Evolutionary conservation across 2,113 vertebrate genomes (phyloP), one percentile per base, ranked within the genome.

Genomic region (Aythya baeri): DNA sequence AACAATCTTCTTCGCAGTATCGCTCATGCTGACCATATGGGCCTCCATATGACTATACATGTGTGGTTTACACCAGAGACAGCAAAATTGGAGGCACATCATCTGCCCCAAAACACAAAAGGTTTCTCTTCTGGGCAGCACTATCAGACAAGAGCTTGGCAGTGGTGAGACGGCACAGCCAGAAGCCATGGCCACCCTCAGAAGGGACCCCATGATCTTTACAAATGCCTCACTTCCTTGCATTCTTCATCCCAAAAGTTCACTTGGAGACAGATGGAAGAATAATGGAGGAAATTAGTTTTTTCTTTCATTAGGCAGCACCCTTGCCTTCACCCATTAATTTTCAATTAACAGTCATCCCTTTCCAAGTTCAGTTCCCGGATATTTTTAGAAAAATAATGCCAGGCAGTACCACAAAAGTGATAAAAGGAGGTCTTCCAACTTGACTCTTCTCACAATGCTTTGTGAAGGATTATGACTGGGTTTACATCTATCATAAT

Each of bases 351-450:
- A 62, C 27, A 73, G 29, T 71, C 25, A 54, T 38, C 21, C 63
- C 55, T 71, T 71, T 72, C 62, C 29, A 85, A 85, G 58, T 38
- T 73, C 49, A 68, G 44, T 8, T 82, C 32, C 9, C 9, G 36
- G 26, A 63, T 84, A 61, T 67, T 92, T 89, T 72, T 84, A 82
- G 61, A 84, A 89, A 86, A 86, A 75, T 63, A 92, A 49, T 15
- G 49, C 6, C 17, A 59, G 12, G 31, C 21, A 46, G 26, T 44
- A 63, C 8, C 43, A 72, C 25, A 55, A 58, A 61, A 77, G 50
- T 9, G 17, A 66, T 41, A 50, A 85, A 88, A 18, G 7, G 16
- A 94, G 4, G 11, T 74, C 41, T 32, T 80, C 31, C 36, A 78
- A 44, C 12, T 58, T 78, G 46, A 36, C 32, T 78, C 31, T 77